Evolutionary conservation across 1,140 invertebrate species (phyloP), one percentile per base, ranked within the genome.

Genomic region (Platyura marginata): DNA sequence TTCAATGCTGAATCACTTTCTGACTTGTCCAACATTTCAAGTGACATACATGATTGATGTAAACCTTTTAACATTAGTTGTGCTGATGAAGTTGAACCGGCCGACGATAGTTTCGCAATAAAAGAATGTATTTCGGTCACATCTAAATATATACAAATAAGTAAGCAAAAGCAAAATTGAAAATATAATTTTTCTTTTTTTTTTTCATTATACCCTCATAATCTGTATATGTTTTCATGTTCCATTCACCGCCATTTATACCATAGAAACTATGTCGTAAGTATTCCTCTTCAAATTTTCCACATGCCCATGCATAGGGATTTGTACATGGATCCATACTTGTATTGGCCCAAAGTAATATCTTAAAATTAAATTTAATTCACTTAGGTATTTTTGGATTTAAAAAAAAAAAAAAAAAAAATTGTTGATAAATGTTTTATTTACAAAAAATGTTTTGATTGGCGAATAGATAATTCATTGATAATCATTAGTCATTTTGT

Each of bases 151-250:
- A n/a, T n/a, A n/a, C 25, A 8, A 13, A 29, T 29, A 8, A 6
- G 13, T 6, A 13, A 6, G 6, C 25, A 29, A 8, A 8, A 13
- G 13, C 6, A 6, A 8, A 6, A 29, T 6, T 13, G 13, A 13
- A n/a, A n/a, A n/a, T n/a, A n/a, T n/a, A n/a, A n/a, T n/a, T n/a
- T n/a, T n/a, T n/a, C n/a, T n/a, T n/a, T n/a, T n/a, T n/a, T n/a
- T n/a, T n/a, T n/a, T n/a, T n/a, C n/a, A n/a, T n/a, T n/a, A n/a
- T 36, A 60, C 57, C 57, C 50, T 59, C 52, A 49, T 60, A 60
- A 49, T 60, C 57, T 46, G 56, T 55, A 46, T 55, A 55, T 46
- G 57, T 55, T 50, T 57, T 55, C 42, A 56, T 56, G 44, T 56
- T 55, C 57, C 57, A 60, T 48, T 60, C 57, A 44, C 57, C 57